These are phyloP conservation scores for Castor canadensis DNA, from an alignment of 2,113 vertebrate genomes.

Conservation along the genomic window DNA sequence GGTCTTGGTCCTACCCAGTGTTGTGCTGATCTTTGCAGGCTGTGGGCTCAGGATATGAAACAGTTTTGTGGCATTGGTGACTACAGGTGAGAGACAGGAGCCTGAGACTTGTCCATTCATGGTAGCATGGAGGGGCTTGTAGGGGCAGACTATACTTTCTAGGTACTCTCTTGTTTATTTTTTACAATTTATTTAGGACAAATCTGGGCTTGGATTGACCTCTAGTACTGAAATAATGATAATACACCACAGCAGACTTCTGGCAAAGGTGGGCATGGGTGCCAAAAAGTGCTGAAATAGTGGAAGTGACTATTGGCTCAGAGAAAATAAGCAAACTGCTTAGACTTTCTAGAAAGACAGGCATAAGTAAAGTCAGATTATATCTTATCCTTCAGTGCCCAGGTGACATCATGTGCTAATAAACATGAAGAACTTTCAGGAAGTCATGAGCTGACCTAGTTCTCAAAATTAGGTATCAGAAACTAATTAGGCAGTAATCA, in stretches of 20 bases:
- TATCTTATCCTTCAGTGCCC: too few relatives aligned
- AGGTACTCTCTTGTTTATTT: neutral
- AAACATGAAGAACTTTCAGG: neutral
- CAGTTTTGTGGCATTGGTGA: neutral
- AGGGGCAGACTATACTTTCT: neutral
- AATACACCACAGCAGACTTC: neutral
- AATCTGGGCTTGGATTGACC: neutral
- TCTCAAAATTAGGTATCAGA: neutral
- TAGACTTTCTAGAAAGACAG: neutral
- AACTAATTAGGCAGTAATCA: neutral
- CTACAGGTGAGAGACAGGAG: neutral
- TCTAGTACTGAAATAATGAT: neutral
- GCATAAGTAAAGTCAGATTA: neutral
- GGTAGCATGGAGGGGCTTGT: neutral
- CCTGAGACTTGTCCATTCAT: neutral
- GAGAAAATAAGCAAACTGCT: neutral
- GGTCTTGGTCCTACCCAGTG: neutral
- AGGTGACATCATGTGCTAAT: neutral
- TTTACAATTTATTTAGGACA: neutral
- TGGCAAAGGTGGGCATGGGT: neutral
- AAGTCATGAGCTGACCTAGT: neutral
- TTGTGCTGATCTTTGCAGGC: neutral
- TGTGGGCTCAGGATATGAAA: neutral
- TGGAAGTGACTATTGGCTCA: neutral
- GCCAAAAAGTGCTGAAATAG: neutral